Evolutionary conservation across 1,140 invertebrate genomes (phyloP), one percentile per base, ranked within the genome.

Genomic region (Carposina sasakii): DNA sequence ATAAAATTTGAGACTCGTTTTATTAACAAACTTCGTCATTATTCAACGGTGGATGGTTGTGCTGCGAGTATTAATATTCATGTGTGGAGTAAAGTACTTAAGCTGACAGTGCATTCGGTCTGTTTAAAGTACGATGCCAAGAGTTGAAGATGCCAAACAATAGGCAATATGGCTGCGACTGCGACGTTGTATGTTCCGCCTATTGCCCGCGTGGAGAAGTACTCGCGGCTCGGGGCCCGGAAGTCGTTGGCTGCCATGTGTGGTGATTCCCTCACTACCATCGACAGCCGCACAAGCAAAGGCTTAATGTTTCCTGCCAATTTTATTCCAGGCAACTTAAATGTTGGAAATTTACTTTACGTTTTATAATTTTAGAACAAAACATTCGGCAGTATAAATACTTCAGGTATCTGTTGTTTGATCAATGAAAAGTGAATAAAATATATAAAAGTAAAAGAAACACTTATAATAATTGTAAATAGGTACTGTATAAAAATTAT

Each of bases 111-210:
- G 69, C 65, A 71, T 58, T 69, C 50, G 54, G 51, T 60, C 60
- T 67, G 61, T 71, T 65, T 65, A 61, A 75, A 54, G 67, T 71
- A 68, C 56, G 67, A 81, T 82, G 78, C 78, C 78, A 82, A 82
- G 59, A 78, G 66, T 63, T 59, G 60, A 63, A 77, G 71, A 81
- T 78, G 78, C 76, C 78, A 82, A 78, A 74, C 72, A 79, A 78
- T 79, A 78, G 71, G 76, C 73, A 76, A 81, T 81, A 77, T 68
- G 69, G n/a, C 65, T 52, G 57, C 48, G 58, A 58, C 41, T 57
- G 52, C 39, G 56, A 39, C 52, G 53, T 67, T 70, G 69, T 70
- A 66, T n/a, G 65, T 76, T 71, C 67, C 71, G 71, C 55, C 64
- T 67, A 65, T 71, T 64, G 65, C 12, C 15, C 15, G 33, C 10